A percentile compares a stretch with the other conserved stretches of the same genome.
phyloP scores from a whole-genome alignment of 2,888 invertebrate species.

The Epsilonema sp. region DNA sequence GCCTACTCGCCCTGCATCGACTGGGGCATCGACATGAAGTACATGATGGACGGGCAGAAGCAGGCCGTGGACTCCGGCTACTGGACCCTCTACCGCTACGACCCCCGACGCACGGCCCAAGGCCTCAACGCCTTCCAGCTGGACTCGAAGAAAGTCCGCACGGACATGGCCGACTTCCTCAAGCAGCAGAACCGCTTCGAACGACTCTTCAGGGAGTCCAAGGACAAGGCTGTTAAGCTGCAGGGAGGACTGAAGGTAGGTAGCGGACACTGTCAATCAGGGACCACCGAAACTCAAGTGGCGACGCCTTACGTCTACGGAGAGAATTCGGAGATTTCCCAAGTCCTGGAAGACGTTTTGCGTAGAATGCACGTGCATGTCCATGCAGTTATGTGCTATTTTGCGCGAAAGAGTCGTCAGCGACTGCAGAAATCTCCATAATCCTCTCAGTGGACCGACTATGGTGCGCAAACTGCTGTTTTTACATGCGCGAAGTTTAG shows the following conservation, averaged over 20 bases:
- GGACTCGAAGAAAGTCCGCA: background rate
- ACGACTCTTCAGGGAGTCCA: slow-evolving; percentile 10
- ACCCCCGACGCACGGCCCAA: slow-evolving; percentile 2
- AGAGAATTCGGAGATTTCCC: no score
- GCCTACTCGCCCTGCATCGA: slow-evolving; percentile 16
- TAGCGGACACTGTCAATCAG: no score
- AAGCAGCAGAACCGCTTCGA: slow-evolving; percentile 8
- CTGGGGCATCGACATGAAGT: slow-evolving; percentile 16
- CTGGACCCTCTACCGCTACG: slow-evolving; percentile 14
- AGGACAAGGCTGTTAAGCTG: slow-evolving; percentile 9
- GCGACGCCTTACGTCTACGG: no score
- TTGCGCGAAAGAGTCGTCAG: no score
- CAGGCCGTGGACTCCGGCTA: slow-evolving; percentile 14
- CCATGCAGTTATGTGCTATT: no score
- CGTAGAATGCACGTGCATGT: no score
- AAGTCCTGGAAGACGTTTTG: no score
- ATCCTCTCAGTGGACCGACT: no score
- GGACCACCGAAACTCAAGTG: no score
- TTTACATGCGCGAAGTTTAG: no score
- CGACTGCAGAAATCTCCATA: no score
- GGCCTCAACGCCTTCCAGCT: slow-evolving; percentile 12
- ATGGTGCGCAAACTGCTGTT: no score
- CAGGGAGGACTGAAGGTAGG: slow-evolving; percentile 5
- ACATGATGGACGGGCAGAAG: slow-evolving; percentile 15
- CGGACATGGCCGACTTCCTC: background rate